Base-by-base conservation (phyloP, 2,797 vertebrate genomes). In the Lemur catta region DNA sequence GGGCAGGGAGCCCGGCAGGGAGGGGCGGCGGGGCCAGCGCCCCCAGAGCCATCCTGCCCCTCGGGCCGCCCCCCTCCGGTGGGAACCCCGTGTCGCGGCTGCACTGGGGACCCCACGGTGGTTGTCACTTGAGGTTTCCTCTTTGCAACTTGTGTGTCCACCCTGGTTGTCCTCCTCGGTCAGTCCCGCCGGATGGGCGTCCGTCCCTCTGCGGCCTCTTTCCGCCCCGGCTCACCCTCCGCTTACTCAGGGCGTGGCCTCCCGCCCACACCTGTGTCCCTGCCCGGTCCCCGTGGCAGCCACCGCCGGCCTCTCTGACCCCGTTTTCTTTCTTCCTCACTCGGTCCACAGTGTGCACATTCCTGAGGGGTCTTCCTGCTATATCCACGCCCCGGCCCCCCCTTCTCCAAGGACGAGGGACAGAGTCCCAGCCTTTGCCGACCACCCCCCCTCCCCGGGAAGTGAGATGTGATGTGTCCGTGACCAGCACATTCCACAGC, bases 401-500 rank as follows among this genome's bases (percentile, higher is more conserved):
- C 57, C 55, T 48, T 43, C 38, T 46, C 30, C 46, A 1, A 7
- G 28, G 78, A 72, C 35, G 24, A 6, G 0, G n/a, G 33, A 90
- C 75, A 41, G 82, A 35, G 52, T 46, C 63, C 95, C 69, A 69
- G 0, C 57, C 1, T 28, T 38, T 81, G 63, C 80, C 0, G 0
- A 52, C 63, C 88, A 52, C 22, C n/a, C 46, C 43, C 20, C 1
- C 30, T 28, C 13, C 67, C 57, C 38, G 35, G 55, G 78, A 79
- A 72, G 57, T 13, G 7, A 79, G 63, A 57, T 22, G 46, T 2
- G 1, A 50, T 43, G 67, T 46, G 55, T 84, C 84, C 12, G 5
- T n/a, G 52, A 55, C 92, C 82, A 65, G 71, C 3, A 5, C 59
- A 65, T 94, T 90, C 63, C 74, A 86, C 35, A 13, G 80, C 71